Evolutionary conservation across 1,140 invertebrate genomes (phyloP).

Genomic region (Cheumatopsyche charites): DNA sequence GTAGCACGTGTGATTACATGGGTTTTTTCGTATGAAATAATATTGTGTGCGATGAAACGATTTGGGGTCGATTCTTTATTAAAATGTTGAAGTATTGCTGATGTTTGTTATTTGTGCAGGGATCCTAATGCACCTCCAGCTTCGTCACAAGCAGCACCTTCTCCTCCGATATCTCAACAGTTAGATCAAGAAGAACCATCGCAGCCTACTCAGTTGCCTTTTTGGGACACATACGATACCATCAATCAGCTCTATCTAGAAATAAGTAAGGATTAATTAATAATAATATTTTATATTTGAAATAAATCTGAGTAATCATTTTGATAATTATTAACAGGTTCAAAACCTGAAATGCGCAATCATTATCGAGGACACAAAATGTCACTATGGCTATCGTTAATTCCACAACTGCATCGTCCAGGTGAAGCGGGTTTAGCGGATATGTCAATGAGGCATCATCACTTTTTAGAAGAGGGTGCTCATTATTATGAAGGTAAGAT

Average conservation of each 20-base stretch:
- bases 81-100: neutral
- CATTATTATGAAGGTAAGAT: constrained; percentile 70
- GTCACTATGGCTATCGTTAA: constrained; percentile 90
- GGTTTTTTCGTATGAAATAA: too few species aligned
- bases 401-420: constrained; percentile 84
- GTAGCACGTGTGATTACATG: too few species aligned
- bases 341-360: constrained; percentile 73
- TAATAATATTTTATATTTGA: neutral
- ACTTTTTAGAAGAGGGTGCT: constrained; percentile 73
- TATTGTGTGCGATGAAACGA: too few species aligned
- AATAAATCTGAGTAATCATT: neutral
- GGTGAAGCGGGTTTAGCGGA: constrained; percentile 68
- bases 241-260: constrained; percentile 89
- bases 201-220: constrained; percentile 61
- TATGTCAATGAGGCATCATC: constrained; percentile 79
- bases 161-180: constrained; percentile 49
- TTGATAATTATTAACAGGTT: constrained; percentile 58
- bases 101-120: constrained; percentile 58
- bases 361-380: constrained; percentile 90
- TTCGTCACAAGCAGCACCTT: constrained; percentile 54
- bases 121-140: constrained; percentile 69
- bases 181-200: constrained; percentile 40
- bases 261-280: constrained; percentile 65
- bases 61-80: too few species aligned
- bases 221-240: constrained; percentile 88